phyloP scores from a whole-genome alignment of 2,888 invertebrate genomes.

The Timema cristinae region DNA sequence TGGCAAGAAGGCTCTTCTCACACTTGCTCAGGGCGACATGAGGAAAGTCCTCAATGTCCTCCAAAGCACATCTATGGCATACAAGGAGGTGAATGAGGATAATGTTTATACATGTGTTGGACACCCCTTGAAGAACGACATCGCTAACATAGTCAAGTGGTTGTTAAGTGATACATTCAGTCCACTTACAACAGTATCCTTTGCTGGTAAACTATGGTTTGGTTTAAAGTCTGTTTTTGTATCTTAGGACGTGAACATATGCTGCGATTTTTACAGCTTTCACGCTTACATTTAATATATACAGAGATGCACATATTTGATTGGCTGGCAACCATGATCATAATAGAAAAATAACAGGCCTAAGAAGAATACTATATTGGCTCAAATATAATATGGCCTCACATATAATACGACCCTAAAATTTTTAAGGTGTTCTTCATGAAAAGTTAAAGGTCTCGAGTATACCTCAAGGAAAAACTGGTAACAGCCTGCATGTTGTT shows the following conservation, averaged over 20 bases:
- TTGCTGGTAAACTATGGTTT: conserved; percentile 39
- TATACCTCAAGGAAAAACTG: too few relatives aligned
- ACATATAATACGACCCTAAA: too few relatives aligned
- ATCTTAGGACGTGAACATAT: too few relatives aligned
- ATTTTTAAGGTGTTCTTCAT: too few relatives aligned
- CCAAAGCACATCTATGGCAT: conserved; percentile 94
- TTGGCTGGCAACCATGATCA: too few relatives aligned
- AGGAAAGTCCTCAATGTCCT: conserved; percentile 93
- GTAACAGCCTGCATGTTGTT: too few relatives aligned
- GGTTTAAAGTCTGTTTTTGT: not conserved
- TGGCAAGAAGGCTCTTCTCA: conserved; percentile 84
- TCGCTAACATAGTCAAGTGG: conserved; percentile 83
- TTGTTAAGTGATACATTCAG: conserved; percentile 74
- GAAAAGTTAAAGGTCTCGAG: too few relatives aligned
- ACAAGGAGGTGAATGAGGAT: conserved; percentile 80
- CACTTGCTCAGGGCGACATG: conserved; percentile 96
- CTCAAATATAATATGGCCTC: too few relatives aligned
- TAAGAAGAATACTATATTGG: too few relatives aligned
- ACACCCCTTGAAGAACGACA: conserved; percentile 86
- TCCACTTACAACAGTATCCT: conserved; percentile 75
- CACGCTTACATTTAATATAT: not conserved
- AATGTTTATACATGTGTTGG: conserved; percentile 95
- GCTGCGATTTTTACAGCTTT: not conserved
- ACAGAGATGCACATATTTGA: too few relatives aligned
- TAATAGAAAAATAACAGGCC: too few relatives aligned